Evolutionary conservation across 30 jellyfish, hydroid and myxozoan species (phyloP).

Genomic region (Cassiopea xamachana): DNA sequence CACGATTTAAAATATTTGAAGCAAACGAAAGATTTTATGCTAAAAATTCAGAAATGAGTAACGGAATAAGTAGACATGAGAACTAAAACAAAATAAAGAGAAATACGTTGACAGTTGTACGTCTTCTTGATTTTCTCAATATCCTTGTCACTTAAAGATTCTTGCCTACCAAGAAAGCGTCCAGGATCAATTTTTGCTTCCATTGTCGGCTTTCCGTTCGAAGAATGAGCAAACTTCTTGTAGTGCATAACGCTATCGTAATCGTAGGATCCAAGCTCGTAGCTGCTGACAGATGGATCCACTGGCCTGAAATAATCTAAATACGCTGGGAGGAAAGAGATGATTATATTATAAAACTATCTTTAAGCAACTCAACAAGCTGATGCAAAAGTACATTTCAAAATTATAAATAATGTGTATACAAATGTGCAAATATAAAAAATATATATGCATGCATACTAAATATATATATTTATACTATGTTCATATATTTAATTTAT

Average conservation of each 20-base stretch:
- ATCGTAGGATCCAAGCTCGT: slow-evolving; percentile 14
- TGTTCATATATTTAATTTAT: no score
- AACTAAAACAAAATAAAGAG: not conserved
- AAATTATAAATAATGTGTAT: no score
- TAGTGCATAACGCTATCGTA: slow-evolving; percentile 47
- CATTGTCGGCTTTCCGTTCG: slow-evolving; percentile 39
- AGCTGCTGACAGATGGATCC: slow-evolving; percentile 10
- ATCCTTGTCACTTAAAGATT: slow-evolving; percentile 28
- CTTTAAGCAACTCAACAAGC: not conserved
- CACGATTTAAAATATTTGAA: not conserved
- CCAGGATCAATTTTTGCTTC: slow-evolving; percentile 32
- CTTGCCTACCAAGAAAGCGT: slow-evolving; percentile 26
- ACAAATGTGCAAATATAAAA: no score
- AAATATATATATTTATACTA: no score
- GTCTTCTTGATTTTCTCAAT: slow-evolving; percentile 25
- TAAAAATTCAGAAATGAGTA: not conserved
- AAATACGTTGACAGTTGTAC: slow-evolving; percentile 33
- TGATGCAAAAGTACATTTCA: not conserved
- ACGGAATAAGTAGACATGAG: not conserved
- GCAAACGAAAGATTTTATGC: not conserved
- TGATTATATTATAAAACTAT: not conserved
- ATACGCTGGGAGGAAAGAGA: not conserved
- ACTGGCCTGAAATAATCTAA: slow-evolving; percentile 18
- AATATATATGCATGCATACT: no score
- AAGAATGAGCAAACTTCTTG: slow-evolving; percentile 10